Evolutionary conservation across 35 echinoderm and acorn worm genomes (phyloP), one percentile per base, ranked within the genome.

Genomic region (Antedon bifida): DNA sequence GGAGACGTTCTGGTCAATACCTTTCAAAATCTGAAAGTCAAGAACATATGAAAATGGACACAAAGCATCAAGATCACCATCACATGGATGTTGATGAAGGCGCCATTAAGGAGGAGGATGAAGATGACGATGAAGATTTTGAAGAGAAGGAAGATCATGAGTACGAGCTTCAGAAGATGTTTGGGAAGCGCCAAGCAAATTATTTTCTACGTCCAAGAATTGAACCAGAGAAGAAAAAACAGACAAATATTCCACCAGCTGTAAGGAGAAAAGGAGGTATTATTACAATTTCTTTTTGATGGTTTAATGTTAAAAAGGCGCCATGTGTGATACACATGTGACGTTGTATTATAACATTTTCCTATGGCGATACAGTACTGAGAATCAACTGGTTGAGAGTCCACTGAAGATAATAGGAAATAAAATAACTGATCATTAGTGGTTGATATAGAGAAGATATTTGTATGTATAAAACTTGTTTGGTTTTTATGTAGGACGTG

Each of bases 401-500:
- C n/a, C n/a, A n/a, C n/a, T n/a, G n/a, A n/a, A n/a, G n/a, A n/a
- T n/a, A n/a, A n/a, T n/a, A n/a, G n/a, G n/a, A n/a, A n/a, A n/a
- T n/a, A n/a, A n/a, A n/a, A n/a, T n/a, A n/a, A n/a, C n/a, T n/a
- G n/a, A n/a, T n/a, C n/a, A n/a, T n/a, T n/a, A n/a, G n/a, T n/a
- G n/a, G n/a, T n/a, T n/a, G n/a, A n/a, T n/a, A n/a, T n/a, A n/a
- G n/a, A n/a, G n/a, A n/a, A n/a, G n/a, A n/a, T n/a, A n/a, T n/a
- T 42, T 42, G 14, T 42, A 42, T 42, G 14, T 42, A 42, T 42
- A 42, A 4, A 42, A 42, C 14, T 4, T 42, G 5, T 42, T 42
- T 33, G 34, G 33, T 17, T n/a, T n/a, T n/a, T n/a, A n/a, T n/a
- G n/a, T 84, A 99, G 95, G 95, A 74, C 85, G 95, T 31, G 84